Conservation (phyloP, 2,113 vertebrate species). For the Galeopterus variegatus region DNA sequence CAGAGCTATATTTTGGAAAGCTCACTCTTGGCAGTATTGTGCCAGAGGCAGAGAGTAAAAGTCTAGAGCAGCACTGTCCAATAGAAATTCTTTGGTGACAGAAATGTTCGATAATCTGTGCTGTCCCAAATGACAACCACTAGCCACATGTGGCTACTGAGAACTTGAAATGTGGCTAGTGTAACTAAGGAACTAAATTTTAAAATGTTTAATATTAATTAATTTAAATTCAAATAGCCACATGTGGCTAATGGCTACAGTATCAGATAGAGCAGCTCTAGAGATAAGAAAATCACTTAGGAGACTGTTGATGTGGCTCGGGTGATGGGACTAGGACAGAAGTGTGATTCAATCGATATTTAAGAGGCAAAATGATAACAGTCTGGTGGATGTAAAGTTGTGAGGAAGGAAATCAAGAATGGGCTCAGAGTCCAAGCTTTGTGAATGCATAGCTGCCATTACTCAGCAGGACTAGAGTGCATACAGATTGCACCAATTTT, state of each 20-base stretch:
- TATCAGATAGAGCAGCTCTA: neutral
- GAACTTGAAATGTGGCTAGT: constrained; percentile 11
- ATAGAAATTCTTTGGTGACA: neutral
- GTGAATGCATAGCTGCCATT: neutral
- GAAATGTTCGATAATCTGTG: constrained; percentile 10
- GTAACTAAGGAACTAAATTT: neutral
- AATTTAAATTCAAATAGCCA: neutral
- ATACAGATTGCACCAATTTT: neutral
- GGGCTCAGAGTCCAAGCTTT: neutral
- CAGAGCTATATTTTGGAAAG: constrained; percentile 13
- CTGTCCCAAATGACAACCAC: neutral
- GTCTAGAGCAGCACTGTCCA: neutral
- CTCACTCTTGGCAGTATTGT: neutral
- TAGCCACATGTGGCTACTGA: neutral
- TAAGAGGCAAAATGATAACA: neutral
- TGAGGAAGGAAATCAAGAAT: neutral
- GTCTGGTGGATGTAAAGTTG: neutral
- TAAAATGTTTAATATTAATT: neutral
- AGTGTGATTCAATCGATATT: neutral
- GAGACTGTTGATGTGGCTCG: neutral
- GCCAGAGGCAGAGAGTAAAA: constrained; percentile 10
- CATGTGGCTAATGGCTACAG: neutral
- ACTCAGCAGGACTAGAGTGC: neutral
- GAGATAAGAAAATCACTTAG: neutral
- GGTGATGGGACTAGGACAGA: neutral